Evolutionary conservation across 2,797 vertebrate genomes (phyloP), one percentile per base, ranked within the genome.

Genomic region (Mus caroli): DNA sequence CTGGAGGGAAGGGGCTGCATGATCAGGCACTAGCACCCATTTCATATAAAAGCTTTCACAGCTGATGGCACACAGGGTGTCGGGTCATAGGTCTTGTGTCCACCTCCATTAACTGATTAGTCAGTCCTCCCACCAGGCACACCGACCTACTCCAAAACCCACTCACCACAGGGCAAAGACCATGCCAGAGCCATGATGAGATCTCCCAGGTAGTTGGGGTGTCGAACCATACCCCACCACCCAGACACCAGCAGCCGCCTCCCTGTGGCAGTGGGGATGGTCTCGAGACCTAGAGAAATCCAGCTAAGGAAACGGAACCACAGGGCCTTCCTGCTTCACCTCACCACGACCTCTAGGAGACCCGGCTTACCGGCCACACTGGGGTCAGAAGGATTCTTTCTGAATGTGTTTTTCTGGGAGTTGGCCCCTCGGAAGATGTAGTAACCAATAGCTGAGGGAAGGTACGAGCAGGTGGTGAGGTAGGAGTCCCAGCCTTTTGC

Each of bases 211-310:
- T 99, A 99, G 98, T 99, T 99, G 78, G 99, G 99, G 95, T 99
- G 99, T 86, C 99, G 99, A 91, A 99, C 99, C 46, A 99, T 98
- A 62, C 99, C 99, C 99, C 99, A 99, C 99, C 99, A 99, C 46
- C 99, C 99, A 0, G 99, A 99, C 91, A 99, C 99, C 83, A 99
- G 98, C 96, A 99, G 98, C 22, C 98, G 98, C 88, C 99, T 99
- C 83, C 99, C 99, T 0, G 99, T 99, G 92, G 99, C 99, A 12
- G 99, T 99, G 94, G 99, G 98, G 31, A 99, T 99, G 28, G 99
- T 99, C 95, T 99, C 98, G 60, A 99, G 98, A 34, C 98, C 99
- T 99, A 94, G 13, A 17, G 82, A 40, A 46, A 96, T 71, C 94
- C 9, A 17, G 34, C 52, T 19, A 64, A 43, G 37, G 34, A 12